Evolutionary conservation across 2,113 vertebrate species (phyloP), one percentile per base, ranked within the genome.

Genomic region (Eira barbara): DNA sequence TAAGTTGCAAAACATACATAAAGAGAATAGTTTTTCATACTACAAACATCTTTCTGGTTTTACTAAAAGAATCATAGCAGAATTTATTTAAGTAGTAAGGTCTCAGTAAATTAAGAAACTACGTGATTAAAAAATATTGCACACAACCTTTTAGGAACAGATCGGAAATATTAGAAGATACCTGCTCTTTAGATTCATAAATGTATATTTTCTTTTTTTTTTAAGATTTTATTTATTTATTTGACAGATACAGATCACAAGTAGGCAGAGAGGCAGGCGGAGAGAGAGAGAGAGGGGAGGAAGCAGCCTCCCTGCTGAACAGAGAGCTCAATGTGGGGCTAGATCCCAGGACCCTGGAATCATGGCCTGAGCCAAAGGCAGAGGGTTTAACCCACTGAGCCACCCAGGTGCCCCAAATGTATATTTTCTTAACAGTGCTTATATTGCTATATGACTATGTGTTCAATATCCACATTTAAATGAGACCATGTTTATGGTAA

Each of bases 151-250:
- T 85, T 23, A 94, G 83, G 15, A 92, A 95, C 11, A 86, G 27
- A 85, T 82, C 79, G 34, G 25, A 76, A 85, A 82, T 91, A 95
- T 95, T 96, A 82, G 65, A 96, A 91, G 17, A 86, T 23, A 78
- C 13, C 21, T 93, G 63, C n/a, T 94, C 31, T 95, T 89, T 63
- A 86, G 47, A 82, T 79, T 65, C 13, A 78, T 81, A 92, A 89
- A 49, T 45, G 78, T 18, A 7, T 13, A 76, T 89, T 63, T 93
- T 31, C 18, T 94, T 89, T 17, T 52, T 9, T 52, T 6, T 17
- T 17, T 17, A 52, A 17, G 49, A 52, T 52, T 49, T 49, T 49
- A 49, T 49, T 52, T 52, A 52, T 52, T 52, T 52, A 52, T 52
- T 52, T 52, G 49, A 52, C 49, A 52, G 15, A 52, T 52, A 52